These are phyloP conservation scores for Catharus ustulatus DNA, from an alignment of 2,797 vertebrate genomes.

Conservation along the genomic window DNA sequence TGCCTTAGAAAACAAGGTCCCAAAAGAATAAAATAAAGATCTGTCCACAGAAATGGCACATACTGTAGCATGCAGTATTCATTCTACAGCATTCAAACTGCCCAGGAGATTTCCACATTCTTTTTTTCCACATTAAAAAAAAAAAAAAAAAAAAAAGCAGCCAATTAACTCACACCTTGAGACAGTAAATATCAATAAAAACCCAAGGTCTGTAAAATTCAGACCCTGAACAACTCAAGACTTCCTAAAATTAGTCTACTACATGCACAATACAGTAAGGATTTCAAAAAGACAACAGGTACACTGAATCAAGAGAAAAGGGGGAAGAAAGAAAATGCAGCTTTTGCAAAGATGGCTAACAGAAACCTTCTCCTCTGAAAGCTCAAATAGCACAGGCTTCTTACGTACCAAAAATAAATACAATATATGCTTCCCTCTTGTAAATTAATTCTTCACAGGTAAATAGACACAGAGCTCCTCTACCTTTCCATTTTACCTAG, in stretches of 20 bases:
- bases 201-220: neutral
- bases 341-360: conserved; percentile 27
- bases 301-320: neutral
- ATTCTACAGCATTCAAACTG: neutral
- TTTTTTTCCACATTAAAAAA: neutral
- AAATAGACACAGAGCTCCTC: neutral
- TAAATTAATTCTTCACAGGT: neutral
- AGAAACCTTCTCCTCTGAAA: neutral
- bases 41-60: neutral
- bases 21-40: neutral
- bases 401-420: neutral
- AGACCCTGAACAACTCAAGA: neutral
- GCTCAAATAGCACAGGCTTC: neutral
- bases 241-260: neutral
- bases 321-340: neutral
- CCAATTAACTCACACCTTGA: neutral
- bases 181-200: neutral
- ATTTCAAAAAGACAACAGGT: neutral
- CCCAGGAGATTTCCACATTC: neutral
- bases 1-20: neutral
- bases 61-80: neutral
- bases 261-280: neutral
- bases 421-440: neutral
- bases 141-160: neutral
- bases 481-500: neutral